phyloP scores from a whole-genome alignment of 2,888 invertebrate species.

The Vesta saturnalis region DNA sequence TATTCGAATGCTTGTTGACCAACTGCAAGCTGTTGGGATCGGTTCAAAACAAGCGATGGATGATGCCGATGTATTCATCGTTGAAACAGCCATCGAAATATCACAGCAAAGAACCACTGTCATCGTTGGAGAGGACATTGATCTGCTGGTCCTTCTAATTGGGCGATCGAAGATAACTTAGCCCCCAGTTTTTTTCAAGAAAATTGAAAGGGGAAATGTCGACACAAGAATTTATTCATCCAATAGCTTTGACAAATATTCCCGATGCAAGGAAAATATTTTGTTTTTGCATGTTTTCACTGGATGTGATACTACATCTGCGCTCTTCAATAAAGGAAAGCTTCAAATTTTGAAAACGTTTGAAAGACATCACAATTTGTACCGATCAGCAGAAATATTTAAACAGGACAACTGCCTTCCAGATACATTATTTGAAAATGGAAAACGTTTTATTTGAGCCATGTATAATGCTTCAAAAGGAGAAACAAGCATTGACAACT shows the following conservation, averaged over 20 bases:
- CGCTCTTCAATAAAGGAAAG: slow-evolving; percentile 50
- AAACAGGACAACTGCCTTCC: slow-evolving; percentile 15
- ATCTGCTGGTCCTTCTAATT: slow-evolving; percentile 56
- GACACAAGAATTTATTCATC: slow-evolving; percentile 53
- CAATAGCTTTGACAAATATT: slow-evolving; percentile 51
- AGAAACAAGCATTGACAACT: slow-evolving; percentile 23
- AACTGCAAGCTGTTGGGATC: slow-evolving; percentile 54
- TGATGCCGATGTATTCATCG: slow-evolving; percentile 52
- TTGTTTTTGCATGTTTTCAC: slow-evolving; percentile 47
- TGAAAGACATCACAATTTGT: slow-evolving; percentile 14
- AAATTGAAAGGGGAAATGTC: slow-evolving; percentile 56
- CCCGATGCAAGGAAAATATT: slow-evolving; percentile 43
- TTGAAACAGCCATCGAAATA: slow-evolving; percentile 54
- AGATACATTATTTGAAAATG: neutral
- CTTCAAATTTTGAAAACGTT: slow-evolving; percentile 40
- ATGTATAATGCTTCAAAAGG: slow-evolving; percentile 49
- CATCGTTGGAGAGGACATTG: slow-evolving; percentile 57
- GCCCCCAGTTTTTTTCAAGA: slow-evolving; percentile 53
- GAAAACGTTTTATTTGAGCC: neutral
- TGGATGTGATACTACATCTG: slow-evolving; percentile 45
- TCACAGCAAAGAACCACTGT: slow-evolving; percentile 46
- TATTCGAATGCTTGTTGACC: slow-evolving; percentile 53
- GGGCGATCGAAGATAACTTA: slow-evolving; percentile 49
- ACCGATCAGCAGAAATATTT: neutral
- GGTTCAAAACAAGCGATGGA: slow-evolving; percentile 53